Evolutionary conservation across 2,113 vertebrate genomes (phyloP), one percentile per base, ranked within the genome.

Genomic region (Nycticryphes semicollaris): DNA sequence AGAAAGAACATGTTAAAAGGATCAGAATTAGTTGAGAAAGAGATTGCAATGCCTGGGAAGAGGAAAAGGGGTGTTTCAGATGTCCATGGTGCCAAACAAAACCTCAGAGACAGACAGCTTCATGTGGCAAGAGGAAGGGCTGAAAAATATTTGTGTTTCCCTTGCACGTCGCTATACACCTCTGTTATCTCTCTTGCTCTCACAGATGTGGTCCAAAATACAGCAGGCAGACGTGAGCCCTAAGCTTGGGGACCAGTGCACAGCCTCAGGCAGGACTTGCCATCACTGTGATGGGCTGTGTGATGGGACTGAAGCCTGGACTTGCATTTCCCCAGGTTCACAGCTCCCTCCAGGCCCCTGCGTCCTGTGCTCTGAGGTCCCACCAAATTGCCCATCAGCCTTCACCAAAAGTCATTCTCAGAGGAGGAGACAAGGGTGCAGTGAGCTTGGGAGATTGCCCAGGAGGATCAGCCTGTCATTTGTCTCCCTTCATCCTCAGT

Each of bases 141-240:
- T 81, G 22, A 18, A 79, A 41, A 54, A 19, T 14, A 75, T 78
- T 82, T 41, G 18, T 48, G 19, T 74, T 76, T 43, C 39, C 35
- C 30, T 20, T n/a, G 15, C 17, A 39, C 0, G 0, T 4, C 8
- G 28, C 45, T 62, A 24, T 6, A 14, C 2, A 6, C 9, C 13
- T 33, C 11, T 51, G 30, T 6, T 4, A 30, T 10, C 31, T 62
- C 39, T 30, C 30, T 17, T 5, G 12, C 16, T 57, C 11, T 37
- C 19, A 6, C 1, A 41, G 24, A 3, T 25, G 6, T 16, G 15
- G 28, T 8, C 16, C 5, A 70, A 56, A 88, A 28, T 3, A 27
- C 48, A 91, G 33, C 54, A 62, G 56, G 66, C 3, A 3, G 37
- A 22, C 1, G 0, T 1, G 4, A 19, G 41, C 30, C 33, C 25